Base-by-base conservation (phyloP, 1,140 invertebrate genomes). In the Drosophila ironensis region DNA sequence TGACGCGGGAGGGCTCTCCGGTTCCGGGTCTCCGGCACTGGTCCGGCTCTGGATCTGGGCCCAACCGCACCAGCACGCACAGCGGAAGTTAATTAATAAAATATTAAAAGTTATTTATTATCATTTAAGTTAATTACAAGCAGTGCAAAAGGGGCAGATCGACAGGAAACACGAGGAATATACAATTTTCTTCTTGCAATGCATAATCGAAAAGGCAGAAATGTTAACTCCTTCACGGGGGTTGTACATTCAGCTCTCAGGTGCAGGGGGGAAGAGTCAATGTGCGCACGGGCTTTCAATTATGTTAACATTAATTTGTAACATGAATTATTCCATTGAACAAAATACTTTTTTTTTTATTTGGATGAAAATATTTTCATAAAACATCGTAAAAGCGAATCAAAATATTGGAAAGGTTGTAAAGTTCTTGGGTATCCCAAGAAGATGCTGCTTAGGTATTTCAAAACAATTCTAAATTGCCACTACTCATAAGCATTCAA, bases 101-200 rank as follows among this genome's bases (percentile, higher is more conserved):
- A 80, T 86, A 86, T 86, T 86, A 86, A 80, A 86, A 72, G 74
- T 80, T 87, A 86, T 87, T 86, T 86, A 86, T 86, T 86, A 80
- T 80, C 71, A 86, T 80, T 84, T 84, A 84, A 84, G 78, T 84
- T 86, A 75, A 86, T 84, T 84, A 86, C 56, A 53, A 54, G 22
- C 30, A n/a, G 16, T 30, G 42, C 7, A 28, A 14, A 42, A 60
- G 16, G 47, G 35, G 41, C 25, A 9, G 24, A 8, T 6, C 42
- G 14, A 33, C 50, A 68, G 64, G 61, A 45, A 53, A 40, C 46
- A 42, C 20, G 41, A 33, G 42, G 14, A 68, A 68, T 46, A 68
- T 6, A 48, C 37, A 69, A 61, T 64, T 64, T 54, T 63, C 60
- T 48, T 64, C 7, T 12, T 17, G 38, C 17, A 28, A 61, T 24